Evolutionary conservation across 2,888 invertebrate species (phyloP), one percentile per base, ranked within the genome.

Genomic region (Brachynemurus nebulosus): DNA sequence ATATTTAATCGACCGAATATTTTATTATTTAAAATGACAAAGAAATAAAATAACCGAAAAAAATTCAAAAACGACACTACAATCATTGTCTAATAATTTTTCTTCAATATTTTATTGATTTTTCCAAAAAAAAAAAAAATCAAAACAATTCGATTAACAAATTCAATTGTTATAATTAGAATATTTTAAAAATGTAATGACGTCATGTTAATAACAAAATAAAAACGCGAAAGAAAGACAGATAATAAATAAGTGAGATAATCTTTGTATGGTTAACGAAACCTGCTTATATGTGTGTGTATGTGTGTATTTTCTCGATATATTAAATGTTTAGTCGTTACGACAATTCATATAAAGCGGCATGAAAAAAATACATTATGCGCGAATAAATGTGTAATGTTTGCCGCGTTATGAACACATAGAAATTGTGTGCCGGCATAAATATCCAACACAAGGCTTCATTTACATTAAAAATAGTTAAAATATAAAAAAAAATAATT

Each of bases 381-480:
- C 14, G 2, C n/a, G 3, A 30, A 30, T 12, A 12, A 30, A 12
- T 14, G 14, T 30, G 14, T 14, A 30, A 30, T 30, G 14, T 30
- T 4, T 30, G 30, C 30, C 30, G 30, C 30, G 14, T 30, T 30
- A 11, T 6, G 30, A 30, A 7, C 30, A 30, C 11, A 30, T 11
- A 30, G 30, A 6, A 30, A 30, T 30, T 9, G 11, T 30, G 30
- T 6, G 5, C 5, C 14, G 8, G 14, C n/a, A 12, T 30, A n/a
- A n/a, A 30, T 30, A 30, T 30, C 30, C n/a, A 14, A n/a, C 14
- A 30, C 30, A 30, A 14, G 30, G 30, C 30, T 30, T 30, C 30
- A 30, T n/a, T 30, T 30, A 30, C 30, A 30, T 30, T 30, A 30
- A 30, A 30, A 30, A 30, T 30, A 30, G 30, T 30, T 30, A 30